phyloP scores from a whole-genome alignment of 2,797 vertebrate genomes.

The Eutrigla gurnardus region DNA sequence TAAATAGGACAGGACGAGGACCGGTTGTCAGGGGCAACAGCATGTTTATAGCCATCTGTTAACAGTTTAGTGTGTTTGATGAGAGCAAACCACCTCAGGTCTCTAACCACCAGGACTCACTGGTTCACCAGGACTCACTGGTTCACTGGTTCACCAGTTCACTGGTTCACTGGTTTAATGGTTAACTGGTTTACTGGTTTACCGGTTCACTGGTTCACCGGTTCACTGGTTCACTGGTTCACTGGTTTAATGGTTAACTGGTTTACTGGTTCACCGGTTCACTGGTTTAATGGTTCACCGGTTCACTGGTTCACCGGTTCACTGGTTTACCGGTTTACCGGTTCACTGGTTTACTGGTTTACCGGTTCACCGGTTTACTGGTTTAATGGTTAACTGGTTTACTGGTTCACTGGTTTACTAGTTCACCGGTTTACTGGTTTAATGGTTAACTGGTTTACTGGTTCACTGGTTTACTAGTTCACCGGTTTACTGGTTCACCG shows the following conservation, averaged over 20 bases:
- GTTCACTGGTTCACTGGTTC: background rate
- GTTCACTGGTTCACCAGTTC: background rate
- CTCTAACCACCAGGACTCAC: background rate
- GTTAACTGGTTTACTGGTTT: background rate
- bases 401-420: background rate
- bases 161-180: background rate
- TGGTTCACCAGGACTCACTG: background rate
- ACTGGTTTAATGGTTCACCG: background rate
- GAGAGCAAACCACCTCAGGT: constrained; percentile 4
- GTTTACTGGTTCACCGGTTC: background rate
- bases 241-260: background rate
- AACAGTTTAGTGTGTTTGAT: constrained; percentile 46
- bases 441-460: background rate
- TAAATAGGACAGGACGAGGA: constrained; percentile 57
- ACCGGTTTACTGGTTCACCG: background rate
- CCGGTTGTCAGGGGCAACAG: constrained; percentile 72
- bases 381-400: background rate
- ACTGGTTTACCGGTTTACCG: background rate
- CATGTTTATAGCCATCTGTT: constrained; percentile 71
- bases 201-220: background rate
- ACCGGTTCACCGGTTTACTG: background rate
- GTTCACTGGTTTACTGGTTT: background rate
- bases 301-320: background rate
- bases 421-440: background rate
- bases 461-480: background rate